phyloP scores from a whole-genome alignment of 2,888 invertebrate genomes.

The Dryomyza anilis region DNA sequence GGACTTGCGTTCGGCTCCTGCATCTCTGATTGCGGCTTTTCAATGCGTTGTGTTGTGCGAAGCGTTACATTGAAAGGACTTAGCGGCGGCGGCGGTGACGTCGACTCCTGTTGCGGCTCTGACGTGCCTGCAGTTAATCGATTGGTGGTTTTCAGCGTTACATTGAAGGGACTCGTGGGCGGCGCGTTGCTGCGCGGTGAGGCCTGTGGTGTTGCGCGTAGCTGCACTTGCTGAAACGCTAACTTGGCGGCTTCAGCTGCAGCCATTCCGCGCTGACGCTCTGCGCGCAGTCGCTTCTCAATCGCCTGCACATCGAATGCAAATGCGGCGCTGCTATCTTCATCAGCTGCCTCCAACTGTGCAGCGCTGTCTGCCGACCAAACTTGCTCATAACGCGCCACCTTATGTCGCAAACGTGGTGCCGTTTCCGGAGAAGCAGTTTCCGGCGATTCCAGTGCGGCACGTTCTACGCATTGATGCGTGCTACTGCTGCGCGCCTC shows the following conservation, averaged over 20 bases:
- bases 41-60: constrained; percentile 39
- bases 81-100: constrained; percentile 38
- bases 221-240: constrained; percentile 66
- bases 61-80: constrained; percentile 51
- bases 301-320: constrained; percentile 67
- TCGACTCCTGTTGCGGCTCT: constrained; percentile 36
- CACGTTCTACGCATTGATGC: constrained; percentile 34
- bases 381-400: constrained; percentile 80
- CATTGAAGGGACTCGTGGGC: constrained; percentile 53
- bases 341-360: constrained; percentile 10
- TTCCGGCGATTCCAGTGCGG: constrained; percentile 17
- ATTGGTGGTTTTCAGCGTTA: constrained; percentile 63
- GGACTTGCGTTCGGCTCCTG: constrained; percentile 53
- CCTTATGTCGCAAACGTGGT: constrained; percentile 72
- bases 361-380: constrained; percentile 65
- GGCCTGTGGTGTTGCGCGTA: constrained; percentile 66
- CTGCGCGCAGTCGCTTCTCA: constrained; percentile 65
- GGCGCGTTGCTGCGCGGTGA: constrained; percentile 62
- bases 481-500: constrained; percentile 22
- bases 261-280: constrained; percentile 62
- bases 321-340: constrained; percentile 49
- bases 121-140: constrained; percentile 47
- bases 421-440: constrained; percentile 41
- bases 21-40: constrained; percentile 61
- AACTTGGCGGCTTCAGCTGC: constrained; percentile 62